Base-by-base conservation (phyloP, 2,113 vertebrate genomes). In the Tetrao urogallus region DNA sequence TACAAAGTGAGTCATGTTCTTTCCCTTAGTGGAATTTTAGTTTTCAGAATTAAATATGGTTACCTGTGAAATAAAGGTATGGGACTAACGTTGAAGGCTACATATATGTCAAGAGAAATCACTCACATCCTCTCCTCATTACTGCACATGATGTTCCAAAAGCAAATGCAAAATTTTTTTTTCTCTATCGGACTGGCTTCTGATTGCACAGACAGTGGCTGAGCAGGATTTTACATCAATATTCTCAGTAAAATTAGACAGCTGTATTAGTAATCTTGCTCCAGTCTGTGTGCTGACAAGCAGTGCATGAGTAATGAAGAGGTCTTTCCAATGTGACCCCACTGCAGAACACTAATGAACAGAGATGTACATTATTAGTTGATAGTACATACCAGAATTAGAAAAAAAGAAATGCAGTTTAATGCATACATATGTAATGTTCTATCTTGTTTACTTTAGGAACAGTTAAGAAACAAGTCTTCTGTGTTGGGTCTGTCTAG, bases 221-320 rank as follows among this genome's bases (percentile, higher is more conserved):
- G 75, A 93, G 48, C 20, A 91, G 38, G 19, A 83, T 88, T 80
- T 73, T 96, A 63, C 82, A 84, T 95, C 94, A 93, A 93, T 93
- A 86, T 48, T 89, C 86, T 95, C 79, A 86, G 76, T 86, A 95
- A 96, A 96, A 95, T 93, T 94, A 92, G 69, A 76, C 81, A 94
- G 77, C 83, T 89, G 84, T 94, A 89, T 93, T 93, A 82, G 95
- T 91, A 94, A 95, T 94, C 93, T 95, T 88, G 79, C 85, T 93
- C 36, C 69, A 77, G 92, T 89, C 79, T 86, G 58, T 90, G 76
- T 87, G 50, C 91, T 96, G 92, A 96, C 95, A 95, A 97, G 95
- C 73, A 93, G 86, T 67, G 96, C 88, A 78, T 96, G 88, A 97
- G 60, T 95, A 97, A 97, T 94, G 94, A 92, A 50, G 75, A 94